Percentiles rank a stretch among this genome's conserved stretches.
Evolutionary conservation across 53 echinoderm and acorn worm species (phyloP).

Genomic region (Henricia sp.): DNA sequence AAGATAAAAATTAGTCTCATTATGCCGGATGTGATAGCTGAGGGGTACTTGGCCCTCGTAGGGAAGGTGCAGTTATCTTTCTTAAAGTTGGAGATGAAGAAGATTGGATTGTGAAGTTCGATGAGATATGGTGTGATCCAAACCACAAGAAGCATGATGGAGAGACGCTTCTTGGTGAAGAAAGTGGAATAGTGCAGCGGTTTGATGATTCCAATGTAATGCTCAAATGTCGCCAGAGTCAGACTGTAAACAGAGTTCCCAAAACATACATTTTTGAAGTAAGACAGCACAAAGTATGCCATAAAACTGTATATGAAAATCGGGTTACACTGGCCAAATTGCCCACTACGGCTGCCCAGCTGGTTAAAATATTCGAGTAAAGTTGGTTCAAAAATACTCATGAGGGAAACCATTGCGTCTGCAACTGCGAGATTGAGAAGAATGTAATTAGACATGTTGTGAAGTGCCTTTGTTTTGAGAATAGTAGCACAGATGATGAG

Average conservation of each 20-base stretch:
- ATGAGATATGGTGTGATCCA: slow-evolving; percentile 7
- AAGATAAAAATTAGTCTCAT: neutral
- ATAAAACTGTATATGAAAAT: neutral
- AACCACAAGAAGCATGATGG: neutral
- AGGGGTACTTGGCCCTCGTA: neutral
- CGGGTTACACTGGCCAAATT: neutral
- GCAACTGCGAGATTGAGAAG: slow-evolving; percentile 19
- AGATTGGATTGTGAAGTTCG: neutral
- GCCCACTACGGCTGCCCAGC: neutral
- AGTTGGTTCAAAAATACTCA: neutral
- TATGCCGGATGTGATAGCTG: neutral
- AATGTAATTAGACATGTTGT: slow-evolving; percentile 1
- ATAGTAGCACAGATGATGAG: too few relatives aligned
- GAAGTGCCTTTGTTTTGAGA: slow-evolving; percentile 17
- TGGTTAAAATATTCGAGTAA: neutral
- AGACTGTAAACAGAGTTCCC: neutral
- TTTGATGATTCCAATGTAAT: slow-evolving; percentile 37
- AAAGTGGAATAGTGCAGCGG: slow-evolving; percentile 24
- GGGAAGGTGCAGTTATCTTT: slow-evolving; percentile 28
- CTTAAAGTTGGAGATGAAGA: neutral
- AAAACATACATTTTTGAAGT: neutral
- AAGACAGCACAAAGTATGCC: neutral
- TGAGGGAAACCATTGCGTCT: neutral
- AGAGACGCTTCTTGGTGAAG: slow-evolving; percentile 9
- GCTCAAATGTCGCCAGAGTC: slow-evolving; percentile 38